Conservation (phyloP, 53 echinoderm and acorn worm species). For the Crossaster papposus region DNA sequence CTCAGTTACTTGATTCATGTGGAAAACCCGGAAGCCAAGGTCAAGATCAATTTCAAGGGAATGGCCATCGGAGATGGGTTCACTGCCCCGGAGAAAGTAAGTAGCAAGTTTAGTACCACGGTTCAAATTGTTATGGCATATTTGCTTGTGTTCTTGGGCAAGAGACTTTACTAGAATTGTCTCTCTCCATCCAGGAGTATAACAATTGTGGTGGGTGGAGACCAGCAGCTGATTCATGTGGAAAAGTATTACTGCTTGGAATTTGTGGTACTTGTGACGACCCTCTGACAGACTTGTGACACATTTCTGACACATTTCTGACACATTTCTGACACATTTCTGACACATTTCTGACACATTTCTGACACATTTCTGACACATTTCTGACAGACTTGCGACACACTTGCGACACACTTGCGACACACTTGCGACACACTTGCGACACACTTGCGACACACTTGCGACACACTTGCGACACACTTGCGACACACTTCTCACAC, state of each 20-base stretch:
- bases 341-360: too few relatives aligned
- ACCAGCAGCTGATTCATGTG: background rate
- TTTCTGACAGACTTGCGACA: background rate
- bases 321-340: background rate
- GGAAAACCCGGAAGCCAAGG: conserved; percentile 70
- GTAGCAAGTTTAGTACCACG: too few relatives aligned
- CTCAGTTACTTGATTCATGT: conserved; percentile 75
- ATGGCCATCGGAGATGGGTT: conserved; percentile 91
- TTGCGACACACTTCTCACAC: background rate
- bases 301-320: too few relatives aligned
- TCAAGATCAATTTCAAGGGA: conserved; percentile 83
- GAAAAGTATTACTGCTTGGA: too few relatives aligned
- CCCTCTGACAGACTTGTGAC: too few relatives aligned
- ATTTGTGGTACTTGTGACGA: too few relatives aligned
- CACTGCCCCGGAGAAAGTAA: conserved; percentile 77
- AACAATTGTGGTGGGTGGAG: background rate
- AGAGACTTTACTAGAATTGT: background rate
- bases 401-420: background rate
- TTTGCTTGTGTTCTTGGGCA: background rate
- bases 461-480: background rate
- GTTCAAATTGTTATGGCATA: too few relatives aligned
- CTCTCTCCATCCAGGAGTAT: too few relatives aligned
- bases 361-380: background rate
- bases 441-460: background rate
- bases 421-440: background rate